Evolutionary conservation across 2,888 invertebrate genomes (phyloP).

Genomic region (Epirrita christyi): DNA sequence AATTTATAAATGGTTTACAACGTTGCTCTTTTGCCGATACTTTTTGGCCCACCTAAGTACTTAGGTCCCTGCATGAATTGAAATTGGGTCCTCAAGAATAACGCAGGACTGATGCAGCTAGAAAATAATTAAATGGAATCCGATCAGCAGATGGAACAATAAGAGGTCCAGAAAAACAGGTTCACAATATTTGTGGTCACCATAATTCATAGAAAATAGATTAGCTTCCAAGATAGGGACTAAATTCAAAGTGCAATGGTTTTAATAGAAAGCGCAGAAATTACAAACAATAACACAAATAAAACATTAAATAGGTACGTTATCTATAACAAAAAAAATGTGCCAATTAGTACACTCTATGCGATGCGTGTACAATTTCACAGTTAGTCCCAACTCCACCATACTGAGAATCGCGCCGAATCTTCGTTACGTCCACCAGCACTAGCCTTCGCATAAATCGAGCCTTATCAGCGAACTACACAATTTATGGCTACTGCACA

Average conservation of each 20-base stretch:
- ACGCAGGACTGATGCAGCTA: neutral
- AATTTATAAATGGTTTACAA: too few relatives aligned
- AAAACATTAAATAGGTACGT: too few relatives aligned
- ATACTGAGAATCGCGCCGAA: neutral
- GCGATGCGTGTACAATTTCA: neutral
- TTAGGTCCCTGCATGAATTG: neutral
- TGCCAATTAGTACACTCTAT: too few relatives aligned
- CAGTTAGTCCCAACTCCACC: neutral
- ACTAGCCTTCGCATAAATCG: conserved; percentile 32
- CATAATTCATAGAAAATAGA: conserved; percentile 20
- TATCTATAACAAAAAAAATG: too few relatives aligned
- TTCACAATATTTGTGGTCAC: conserved; percentile 9
- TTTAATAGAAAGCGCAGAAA: neutral
- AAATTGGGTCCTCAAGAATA: neutral
- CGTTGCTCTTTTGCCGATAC: too few relatives aligned
- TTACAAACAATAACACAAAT: too few relatives aligned
- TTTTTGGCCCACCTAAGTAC: too few relatives aligned
- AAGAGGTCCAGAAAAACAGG: conserved; percentile 10
- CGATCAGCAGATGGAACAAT: conserved; percentile 12
- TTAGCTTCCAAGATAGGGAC: conserved; percentile 10
- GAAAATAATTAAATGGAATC: conserved; percentile 7
- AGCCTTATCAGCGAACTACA: conserved; percentile 36
- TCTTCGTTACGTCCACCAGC: neutral
- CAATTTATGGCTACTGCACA: conserved; percentile 36
- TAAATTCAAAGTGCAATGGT: neutral